phyloP scores from a whole-genome alignment of 2,797 vertebrate genomes.

The Poeciliopsis presidionis region DNA sequence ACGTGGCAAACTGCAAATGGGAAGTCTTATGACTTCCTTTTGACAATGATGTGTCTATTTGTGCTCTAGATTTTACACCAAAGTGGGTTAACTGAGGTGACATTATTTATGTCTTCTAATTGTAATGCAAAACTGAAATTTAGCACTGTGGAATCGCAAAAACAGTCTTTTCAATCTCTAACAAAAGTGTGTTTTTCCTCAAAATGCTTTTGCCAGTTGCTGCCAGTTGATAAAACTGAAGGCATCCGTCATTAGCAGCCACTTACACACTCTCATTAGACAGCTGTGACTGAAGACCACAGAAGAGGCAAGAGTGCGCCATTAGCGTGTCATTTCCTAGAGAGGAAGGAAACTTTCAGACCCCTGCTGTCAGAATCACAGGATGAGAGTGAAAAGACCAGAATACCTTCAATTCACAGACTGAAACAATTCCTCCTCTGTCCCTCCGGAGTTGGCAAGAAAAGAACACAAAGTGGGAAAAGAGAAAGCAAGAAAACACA shows the following conservation, averaged over 20 bases:
- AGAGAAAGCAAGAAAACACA: slow-evolving; percentile 21
- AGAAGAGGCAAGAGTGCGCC: slow-evolving; percentile 59
- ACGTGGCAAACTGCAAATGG: neutral
- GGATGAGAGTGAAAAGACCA: slow-evolving; percentile 54
- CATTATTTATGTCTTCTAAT: neutral
- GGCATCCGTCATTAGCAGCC: slow-evolving; percentile 66
- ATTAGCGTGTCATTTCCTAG: slow-evolving; percentile 75
- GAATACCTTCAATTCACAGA: slow-evolving; percentile 56
- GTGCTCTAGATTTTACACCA: neutral
- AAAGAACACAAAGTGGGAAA: slow-evolving; percentile 21
- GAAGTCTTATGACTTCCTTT: neutral
- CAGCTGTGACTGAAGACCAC: slow-evolving; percentile 73
- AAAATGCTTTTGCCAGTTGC: slow-evolving; percentile 39
- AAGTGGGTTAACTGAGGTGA: neutral
- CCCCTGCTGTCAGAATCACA: slow-evolving; percentile 62
- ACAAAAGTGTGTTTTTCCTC: slow-evolving; percentile 30
- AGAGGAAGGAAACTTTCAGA: slow-evolving; percentile 82
- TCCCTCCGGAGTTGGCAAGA: slow-evolving; percentile 24
- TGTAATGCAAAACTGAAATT: slow-evolving; percentile 12
- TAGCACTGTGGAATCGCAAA: neutral
- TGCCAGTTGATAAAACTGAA: slow-evolving; percentile 63
- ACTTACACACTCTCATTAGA: slow-evolving; percentile 73
- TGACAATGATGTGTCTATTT: neutral
- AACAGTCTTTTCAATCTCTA: slow-evolving; percentile 23
- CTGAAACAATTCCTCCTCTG: slow-evolving; percentile 32